A percentile compares a stretch with the other conserved stretches of the same genome.
Conservation (phyloP, 2,888 invertebrate genomes). For the Andrena trimmerana region DNA sequence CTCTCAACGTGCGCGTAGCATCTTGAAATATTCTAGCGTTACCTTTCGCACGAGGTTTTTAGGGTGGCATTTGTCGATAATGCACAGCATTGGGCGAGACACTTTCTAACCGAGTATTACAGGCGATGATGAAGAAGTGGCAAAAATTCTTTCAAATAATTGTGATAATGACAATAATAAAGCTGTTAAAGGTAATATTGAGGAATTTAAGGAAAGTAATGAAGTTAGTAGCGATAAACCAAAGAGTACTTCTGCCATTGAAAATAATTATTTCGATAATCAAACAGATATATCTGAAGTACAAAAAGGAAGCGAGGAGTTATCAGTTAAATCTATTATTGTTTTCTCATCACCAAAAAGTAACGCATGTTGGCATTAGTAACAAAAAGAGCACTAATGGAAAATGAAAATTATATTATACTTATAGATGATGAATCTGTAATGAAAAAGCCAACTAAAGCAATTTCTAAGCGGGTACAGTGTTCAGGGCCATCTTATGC, state of each 20-base stretch:
- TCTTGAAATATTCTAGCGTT: not conserved
- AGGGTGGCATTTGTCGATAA: not conserved
- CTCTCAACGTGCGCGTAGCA: not conserved
- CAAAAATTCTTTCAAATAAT: conserved; percentile 33
- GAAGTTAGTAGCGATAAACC: conserved; percentile 10
- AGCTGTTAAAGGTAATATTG: conserved; percentile 22
- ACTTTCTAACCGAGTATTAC: not conserved
- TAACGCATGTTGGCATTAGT: conserved; percentile 80
- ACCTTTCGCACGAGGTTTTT: not conserved
- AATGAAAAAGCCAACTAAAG: conserved; percentile 42
- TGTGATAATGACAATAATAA: conserved; percentile 24
- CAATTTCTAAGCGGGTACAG: too few relatives aligned
- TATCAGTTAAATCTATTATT: conserved; percentile 23
- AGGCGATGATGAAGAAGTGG: conserved; percentile 29
- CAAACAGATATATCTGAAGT: conserved; percentile 28
- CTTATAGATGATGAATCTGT: conserved; percentile 56
- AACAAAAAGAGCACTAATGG: conserved; percentile 75
- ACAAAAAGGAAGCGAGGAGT: conserved; percentile 44
- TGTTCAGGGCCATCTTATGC: too few relatives aligned
- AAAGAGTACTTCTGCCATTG: conserved; percentile 31
- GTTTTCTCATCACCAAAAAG: conserved; percentile 74
- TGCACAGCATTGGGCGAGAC: too few relatives aligned
- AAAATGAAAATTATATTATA: conserved; percentile 57
- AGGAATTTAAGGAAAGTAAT: conserved; percentile 20
- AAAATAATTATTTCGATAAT: conserved; percentile 37